Base-by-base conservation (phyloP, 2,888 invertebrate species). In the Sphaeridia pumilis region DNA sequence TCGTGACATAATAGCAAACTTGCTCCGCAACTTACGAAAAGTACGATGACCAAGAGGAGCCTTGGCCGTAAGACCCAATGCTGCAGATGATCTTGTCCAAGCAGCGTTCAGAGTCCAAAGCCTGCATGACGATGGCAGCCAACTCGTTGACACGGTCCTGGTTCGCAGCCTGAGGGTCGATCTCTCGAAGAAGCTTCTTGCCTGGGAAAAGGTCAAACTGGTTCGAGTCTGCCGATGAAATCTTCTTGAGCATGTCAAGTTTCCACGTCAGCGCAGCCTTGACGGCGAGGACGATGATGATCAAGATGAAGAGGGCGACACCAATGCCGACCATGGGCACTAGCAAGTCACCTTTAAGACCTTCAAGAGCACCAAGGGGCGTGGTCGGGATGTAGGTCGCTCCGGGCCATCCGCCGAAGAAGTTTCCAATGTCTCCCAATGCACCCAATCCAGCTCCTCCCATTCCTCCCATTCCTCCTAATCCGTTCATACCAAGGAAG, bases 241-340 rank as follows among this genome's bases (percentile, higher is more conserved):
- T 1, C 20, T 26, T 50, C 2, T 57, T 56, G 14, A 63, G 42
- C 1, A 61, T 4, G 3, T 44, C 55, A 0, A 63, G 4, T 46
- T 65, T 65, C 57, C 58, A 65, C 1, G 58, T 57, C 1, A 65
- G 48, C 4, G 62, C 65, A 20, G 57, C 57, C 41, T 65, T 65
- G 4, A 65, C 63, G 1, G 65, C 63, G 24, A 65, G 56, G 12
- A 65, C 58, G 28, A 65, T 59, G 21, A 63, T 42, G 27, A 65
- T 38, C 10, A 65, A 47, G 21, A 65, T 49, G 45, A 63, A 63
- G 21, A 62, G n/a, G 7, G 62, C 65, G 4, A 62, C 57, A 12
- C 65, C 65, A 3, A 65, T 59, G 2, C 57, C 60, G 2, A 65
- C 61, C 12, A 65, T 63, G 1, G 65, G 65, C 1, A 61, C 55